Conservation (phyloP, 2,113 vertebrate species). For the Phalacrocorax aristotelis region DNA sequence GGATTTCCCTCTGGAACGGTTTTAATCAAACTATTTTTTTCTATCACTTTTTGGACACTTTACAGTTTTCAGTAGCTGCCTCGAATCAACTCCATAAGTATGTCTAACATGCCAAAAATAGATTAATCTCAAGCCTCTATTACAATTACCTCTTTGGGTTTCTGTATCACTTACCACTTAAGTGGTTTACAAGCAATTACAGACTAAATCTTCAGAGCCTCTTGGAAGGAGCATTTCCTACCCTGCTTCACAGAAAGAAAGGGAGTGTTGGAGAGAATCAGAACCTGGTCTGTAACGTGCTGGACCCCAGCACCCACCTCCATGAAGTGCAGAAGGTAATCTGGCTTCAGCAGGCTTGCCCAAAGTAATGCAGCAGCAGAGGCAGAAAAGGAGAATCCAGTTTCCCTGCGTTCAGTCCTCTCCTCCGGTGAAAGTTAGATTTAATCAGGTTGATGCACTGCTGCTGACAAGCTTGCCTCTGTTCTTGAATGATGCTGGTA, state of each 20-base stretch:
- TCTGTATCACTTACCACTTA: background rate
- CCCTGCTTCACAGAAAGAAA: background rate
- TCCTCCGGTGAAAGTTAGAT: background rate
- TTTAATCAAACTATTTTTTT: background rate
- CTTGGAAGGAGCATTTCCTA: background rate
- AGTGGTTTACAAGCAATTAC: conserved; percentile 48
- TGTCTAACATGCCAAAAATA: background rate
- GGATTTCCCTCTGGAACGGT: background rate
- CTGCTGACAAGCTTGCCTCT: background rate
- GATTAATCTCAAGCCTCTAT: background rate
- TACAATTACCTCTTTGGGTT: background rate
- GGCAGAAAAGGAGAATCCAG: background rate
- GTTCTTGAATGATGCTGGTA: background rate
- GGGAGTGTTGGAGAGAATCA: rapidly evolving
- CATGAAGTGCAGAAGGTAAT: rapidly evolving
- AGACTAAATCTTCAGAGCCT: background rate
- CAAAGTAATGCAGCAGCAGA: rapidly evolving
- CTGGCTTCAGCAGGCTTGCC: background rate
- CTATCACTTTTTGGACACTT: background rate
- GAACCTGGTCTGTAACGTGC: rapidly evolving
- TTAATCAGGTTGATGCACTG: background rate
- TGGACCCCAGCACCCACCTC: too few species aligned
- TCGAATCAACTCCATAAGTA: background rate
- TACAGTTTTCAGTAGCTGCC: background rate
- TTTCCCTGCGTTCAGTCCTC: background rate